Evolutionary conservation across 1,140 invertebrate genomes (phyloP), one percentile per base, ranked within the genome.

Genomic region (Tetramorium simillimum): DNA sequence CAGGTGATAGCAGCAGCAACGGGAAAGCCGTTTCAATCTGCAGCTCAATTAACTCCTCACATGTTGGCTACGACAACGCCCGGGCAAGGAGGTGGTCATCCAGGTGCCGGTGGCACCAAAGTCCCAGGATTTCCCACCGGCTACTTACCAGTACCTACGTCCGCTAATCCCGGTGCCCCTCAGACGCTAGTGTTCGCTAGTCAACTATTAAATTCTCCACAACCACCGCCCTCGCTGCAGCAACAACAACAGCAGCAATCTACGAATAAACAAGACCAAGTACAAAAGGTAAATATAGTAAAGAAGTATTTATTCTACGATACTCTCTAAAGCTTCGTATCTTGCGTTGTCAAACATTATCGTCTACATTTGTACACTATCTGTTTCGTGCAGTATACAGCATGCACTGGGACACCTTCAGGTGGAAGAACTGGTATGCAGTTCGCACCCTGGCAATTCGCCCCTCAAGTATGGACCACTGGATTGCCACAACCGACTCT

Each of bases 121-220:
- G 95, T 96, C 37, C 94, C 95, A 65, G 95, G 95, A 1, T 96
- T 96, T 72, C 94, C 95, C 18, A 92, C 95, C 3, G 95, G 95
- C 18, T 96, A 96, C 85, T 95, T 96, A 86, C 97, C 97, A 4
- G 97, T 98, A 69, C 97, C 97, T 6, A 97, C 97, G 5, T 98
- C 97, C 76, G 97, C 97, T 49, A 98, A 97, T 46, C 97, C 97
- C 0, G 97, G 97, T 90, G 97, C 96, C 85, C 97, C 97, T 89
- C 96, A 97, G 86, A 98, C 97, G 9, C 95, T 98, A 88, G 97
- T 98, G n/a, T 97, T 98, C 90, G 97, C n/a, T n/a, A n/a, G 97
- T 65, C 97, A 97, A 63, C 94, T 97, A 1, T 96, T 98, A 85
- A 97, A 97, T 89, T 97, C 97, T 28, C 97, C 97, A 86, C 97